phyloP scores from a whole-genome alignment of 1,140 invertebrate species.

The Agrilus planipennis region DNA sequence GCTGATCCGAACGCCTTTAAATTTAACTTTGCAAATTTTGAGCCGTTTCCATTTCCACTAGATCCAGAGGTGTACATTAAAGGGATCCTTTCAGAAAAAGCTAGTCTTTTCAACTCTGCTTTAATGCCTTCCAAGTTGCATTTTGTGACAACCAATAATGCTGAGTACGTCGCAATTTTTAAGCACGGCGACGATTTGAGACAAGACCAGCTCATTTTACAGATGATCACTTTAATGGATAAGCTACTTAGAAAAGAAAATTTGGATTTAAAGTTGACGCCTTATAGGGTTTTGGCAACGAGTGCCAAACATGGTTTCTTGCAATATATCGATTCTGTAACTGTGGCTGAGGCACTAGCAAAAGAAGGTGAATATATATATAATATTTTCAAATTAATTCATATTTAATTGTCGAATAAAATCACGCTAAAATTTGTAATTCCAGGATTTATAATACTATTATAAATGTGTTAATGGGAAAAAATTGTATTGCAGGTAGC shows the following conservation, averaged over 20 bases:
- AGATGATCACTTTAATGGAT: slow-evolving; percentile 98
- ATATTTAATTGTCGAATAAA: too few species aligned
- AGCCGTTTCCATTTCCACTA: slow-evolving; percentile 84
- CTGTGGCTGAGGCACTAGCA: slow-evolving; percentile 82
- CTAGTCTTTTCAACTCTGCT: slow-evolving; percentile 91
- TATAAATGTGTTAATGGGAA: background rate
- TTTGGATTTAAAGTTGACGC: slow-evolving; percentile 89
- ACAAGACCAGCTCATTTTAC: slow-evolving; percentile 94
- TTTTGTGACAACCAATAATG: slow-evolving; percentile 69
- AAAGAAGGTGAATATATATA: slow-evolving; percentile 57
- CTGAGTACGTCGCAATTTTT: slow-evolving; percentile 94
- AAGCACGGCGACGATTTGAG: slow-evolving; percentile 98
- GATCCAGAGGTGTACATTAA: slow-evolving; percentile 85
- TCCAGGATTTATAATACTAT: background rate
- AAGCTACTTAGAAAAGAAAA: slow-evolving; percentile 86
- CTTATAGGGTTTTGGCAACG: slow-evolving; percentile 86
- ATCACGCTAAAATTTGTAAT: too few species aligned
- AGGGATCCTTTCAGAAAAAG: slow-evolving; percentile 80
- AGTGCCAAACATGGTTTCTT: slow-evolving; percentile 94
- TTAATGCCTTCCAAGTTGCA: slow-evolving; percentile 95
- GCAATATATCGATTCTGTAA: slow-evolving; percentile 90
- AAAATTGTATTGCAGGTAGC: slow-evolving; percentile 31
- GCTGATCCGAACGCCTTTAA: slow-evolving; percentile 63
- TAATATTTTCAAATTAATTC: too few species aligned
- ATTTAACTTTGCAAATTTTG: slow-evolving; percentile 85